Conservation (phyloP, 2,113 vertebrate species). For the Grammomys dolichurus region DNA sequence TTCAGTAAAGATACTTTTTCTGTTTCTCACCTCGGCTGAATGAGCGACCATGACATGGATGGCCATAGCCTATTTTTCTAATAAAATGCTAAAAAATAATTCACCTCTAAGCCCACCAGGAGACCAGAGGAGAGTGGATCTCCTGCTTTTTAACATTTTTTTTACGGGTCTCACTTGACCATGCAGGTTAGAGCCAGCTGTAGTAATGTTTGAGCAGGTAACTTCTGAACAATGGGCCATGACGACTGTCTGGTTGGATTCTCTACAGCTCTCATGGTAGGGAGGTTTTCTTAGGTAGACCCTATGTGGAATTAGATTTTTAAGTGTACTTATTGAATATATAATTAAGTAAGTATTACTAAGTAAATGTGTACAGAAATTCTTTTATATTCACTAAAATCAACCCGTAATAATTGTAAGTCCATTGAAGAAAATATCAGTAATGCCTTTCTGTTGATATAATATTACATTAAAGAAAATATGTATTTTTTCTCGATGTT, state of each 20-base stretch:
- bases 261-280: neutral
- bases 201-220: neutral
- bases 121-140: neutral
- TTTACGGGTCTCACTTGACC: neutral
- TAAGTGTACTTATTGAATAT: neutral
- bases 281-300: neutral
- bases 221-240: neutral
- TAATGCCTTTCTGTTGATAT: neutral
- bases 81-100: neutral
- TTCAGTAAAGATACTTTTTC: neutral
- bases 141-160: neutral
- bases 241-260: neutral
- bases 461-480: neutral
- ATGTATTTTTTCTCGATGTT: neutral
- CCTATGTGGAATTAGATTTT: neutral
- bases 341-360: slow-evolving; percentile 22
- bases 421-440: slow-evolving; percentile 31
- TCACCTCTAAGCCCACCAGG: neutral
- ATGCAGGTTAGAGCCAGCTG: neutral
- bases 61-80: neutral
- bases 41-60: neutral
- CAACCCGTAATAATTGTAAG: neutral
- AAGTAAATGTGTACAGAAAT: neutral
- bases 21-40: neutral
- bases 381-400: slow-evolving; percentile 11